Base-by-base conservation (phyloP, 1,140 invertebrate genomes). In the Heliconius congener region DNA sequence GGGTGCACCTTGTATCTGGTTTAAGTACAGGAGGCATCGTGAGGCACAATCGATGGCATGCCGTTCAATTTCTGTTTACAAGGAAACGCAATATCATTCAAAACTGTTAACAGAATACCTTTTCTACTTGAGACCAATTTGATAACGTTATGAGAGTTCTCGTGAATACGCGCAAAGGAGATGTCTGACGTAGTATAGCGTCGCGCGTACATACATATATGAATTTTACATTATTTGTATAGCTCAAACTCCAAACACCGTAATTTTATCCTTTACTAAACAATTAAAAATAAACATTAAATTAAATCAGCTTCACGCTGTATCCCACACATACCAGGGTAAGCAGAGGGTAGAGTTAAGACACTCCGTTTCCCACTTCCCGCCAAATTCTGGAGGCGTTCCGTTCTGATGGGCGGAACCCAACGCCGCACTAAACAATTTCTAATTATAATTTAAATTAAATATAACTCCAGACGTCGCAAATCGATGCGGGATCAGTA, bases 1-100 rank as follows among this genome's bases (percentile, higher is more conserved):
- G 84, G 9, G 85, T 87, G 83, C 81, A 84, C 81, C 82, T 80
- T 81, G 30, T 85, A 84, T 86, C 79, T 84, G 81, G 88, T 89
- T 89, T 88, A 84, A 92, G 90, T 88, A 87, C 84, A 88, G 84
- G 84, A 87, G 81, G 85, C 75, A 57, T 76, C 79, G 77, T 80
- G 71, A 85, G 80, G 75, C 23, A 60, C 78, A 78, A 74, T 76
- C 70, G 74, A 79, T 71, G 74, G 42, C 27, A 66, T 71, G 74
- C 79, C 82, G 82, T 85, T 86, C 84, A 83, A 80, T 83, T 82
- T 81, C 71, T 80, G 77, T 85, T 84, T 82, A 19, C 73, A 82
- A 82, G 77, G 76, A 82, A 81, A 84, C 80, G 75, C 81, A 83
- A 85, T 84, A 84, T 85, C 76, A 73, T 74, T 74, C 74, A 81